phyloP scores from a whole-genome alignment of 2,797 vertebrate species.

The Pteronotus mesoamericanus region DNA sequence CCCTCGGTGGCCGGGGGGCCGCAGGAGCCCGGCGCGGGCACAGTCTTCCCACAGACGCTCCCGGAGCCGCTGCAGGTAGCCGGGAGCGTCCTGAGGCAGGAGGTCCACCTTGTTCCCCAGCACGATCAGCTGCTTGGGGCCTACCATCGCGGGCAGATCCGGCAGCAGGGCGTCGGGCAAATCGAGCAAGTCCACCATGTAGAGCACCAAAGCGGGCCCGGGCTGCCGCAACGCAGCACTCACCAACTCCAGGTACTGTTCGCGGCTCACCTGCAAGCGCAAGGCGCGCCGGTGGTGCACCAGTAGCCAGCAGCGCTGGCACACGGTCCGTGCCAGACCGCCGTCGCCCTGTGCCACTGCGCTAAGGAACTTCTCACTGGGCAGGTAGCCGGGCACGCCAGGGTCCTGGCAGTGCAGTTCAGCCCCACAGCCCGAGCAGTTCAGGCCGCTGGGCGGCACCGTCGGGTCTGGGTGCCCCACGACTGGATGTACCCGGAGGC shows the following conservation, averaged over 20 bases:
- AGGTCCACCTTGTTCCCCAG: slow-evolving; percentile 93
- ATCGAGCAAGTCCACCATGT: slow-evolving; percentile 90
- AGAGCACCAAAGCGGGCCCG: slow-evolving; percentile 86
- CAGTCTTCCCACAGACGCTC: slow-evolving; percentile 81
- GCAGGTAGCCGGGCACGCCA: slow-evolving; percentile 86
- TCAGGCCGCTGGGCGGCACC: slow-evolving; percentile 78
- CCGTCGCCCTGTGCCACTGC: background rate
- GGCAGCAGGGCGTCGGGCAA: slow-evolving; percentile 85
- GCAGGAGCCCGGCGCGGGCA: slow-evolving; percentile 77
- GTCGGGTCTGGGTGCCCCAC: slow-evolving; percentile 66
- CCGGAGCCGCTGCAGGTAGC: slow-evolving; percentile 86
- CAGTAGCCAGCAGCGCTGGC: slow-evolving; percentile 90
- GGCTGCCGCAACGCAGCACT: slow-evolving; percentile 75
- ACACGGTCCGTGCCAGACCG: slow-evolving; percentile 78
- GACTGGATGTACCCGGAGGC: background rate
- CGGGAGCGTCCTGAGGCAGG: slow-evolving; percentile 84
- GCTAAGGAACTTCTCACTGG: slow-evolving; percentile 84
- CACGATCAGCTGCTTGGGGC: slow-evolving; percentile 78
- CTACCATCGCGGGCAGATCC: slow-evolving; percentile 79
- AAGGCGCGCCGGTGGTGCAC: slow-evolving; percentile 85
- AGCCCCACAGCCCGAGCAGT: slow-evolving; percentile 91
- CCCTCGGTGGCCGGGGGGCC: background rate
- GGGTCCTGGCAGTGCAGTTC: slow-evolving; percentile 86
- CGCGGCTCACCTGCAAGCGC: slow-evolving; percentile 80
- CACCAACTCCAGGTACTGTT: slow-evolving; percentile 84